A percentile compares a stretch with the other conserved stretches of the same genome.
Evolutionary conservation across 1,140 invertebrate species (phyloP).

Genomic region (Fopius arisanus): DNA sequence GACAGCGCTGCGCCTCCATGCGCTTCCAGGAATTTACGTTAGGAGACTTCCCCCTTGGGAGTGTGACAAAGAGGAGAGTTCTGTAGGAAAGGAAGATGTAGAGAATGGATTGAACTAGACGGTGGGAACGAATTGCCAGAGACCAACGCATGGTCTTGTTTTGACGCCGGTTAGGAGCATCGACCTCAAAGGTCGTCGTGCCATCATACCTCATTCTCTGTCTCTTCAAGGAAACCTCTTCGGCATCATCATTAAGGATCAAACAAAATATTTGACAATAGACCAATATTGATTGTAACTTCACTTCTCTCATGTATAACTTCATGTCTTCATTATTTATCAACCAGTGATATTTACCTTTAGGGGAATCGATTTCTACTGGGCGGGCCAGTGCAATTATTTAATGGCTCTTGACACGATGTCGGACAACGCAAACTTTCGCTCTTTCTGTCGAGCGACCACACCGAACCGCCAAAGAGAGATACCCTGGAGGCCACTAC

Average conservation of each 20-base stretch:
- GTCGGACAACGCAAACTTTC: conserved; percentile 33
- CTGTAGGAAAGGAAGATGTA: conserved; percentile 30
- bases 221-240: not conserved
- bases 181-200: conserved; percentile 63
- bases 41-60: conserved; percentile 34
- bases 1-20: conserved; percentile 63
- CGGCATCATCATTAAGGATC: not conserved
- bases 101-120: conserved; percentile 53
- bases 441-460: conserved; percentile 35
- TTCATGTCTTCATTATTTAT: not conserved
- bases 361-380: conserved; percentile 5
- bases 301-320: not conserved
- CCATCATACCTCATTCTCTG: conserved; percentile 25
- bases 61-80: conserved; percentile 32
- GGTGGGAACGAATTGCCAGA: conserved; percentile 55
- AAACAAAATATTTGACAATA: not conserved
- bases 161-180: conserved; percentile 58
- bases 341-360: not conserved
- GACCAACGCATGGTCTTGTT: conserved; percentile 52
- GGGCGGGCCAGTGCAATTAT: conserved; percentile 23
- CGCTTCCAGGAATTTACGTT: conserved; percentile 53
- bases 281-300: no score
- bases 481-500: conserved; percentile 28
- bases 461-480: conserved; percentile 19
- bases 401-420: conserved; percentile 25